A percentile compares a stretch with the other conserved stretches of the same genome.
Evolutionary conservation across 1,140 invertebrate genomes (phyloP).

Genomic region (Mya arenaria): DNA sequence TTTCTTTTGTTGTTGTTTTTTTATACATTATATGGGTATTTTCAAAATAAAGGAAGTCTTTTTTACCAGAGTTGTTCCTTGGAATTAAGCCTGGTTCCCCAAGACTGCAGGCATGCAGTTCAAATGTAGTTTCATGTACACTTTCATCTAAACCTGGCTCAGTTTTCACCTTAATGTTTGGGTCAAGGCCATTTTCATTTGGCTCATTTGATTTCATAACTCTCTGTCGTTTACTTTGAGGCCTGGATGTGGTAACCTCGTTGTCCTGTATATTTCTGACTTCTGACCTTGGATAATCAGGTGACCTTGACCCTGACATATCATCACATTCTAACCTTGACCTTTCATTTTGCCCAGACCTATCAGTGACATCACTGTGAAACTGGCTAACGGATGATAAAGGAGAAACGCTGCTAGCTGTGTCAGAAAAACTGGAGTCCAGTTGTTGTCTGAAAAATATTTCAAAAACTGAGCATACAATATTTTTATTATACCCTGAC

Average conservation of each 20-base stretch:
- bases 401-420: not conserved
- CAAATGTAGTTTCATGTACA: not conserved
- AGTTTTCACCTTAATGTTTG: not conserved
- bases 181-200: not conserved
- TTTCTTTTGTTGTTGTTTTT: not conserved
- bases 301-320: not conserved
- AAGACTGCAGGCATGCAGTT: slow-evolving; percentile 6
- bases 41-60: not conserved
- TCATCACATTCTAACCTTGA: too few relatives aligned
- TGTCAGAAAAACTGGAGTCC: slow-evolving; percentile 1
- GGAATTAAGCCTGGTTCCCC: slow-evolving; percentile 3
- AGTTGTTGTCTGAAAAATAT: slow-evolving; percentile 13
- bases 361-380: too few relatives aligned
- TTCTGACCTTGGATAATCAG: not conserved
- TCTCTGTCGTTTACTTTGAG: not conserved
- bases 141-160: not conserved
- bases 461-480: too few relatives aligned
- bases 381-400: slow-evolving; percentile 13
- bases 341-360: too few relatives aligned
- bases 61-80: slow-evolving; percentile 20
- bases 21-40: not conserved
- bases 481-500: not conserved
- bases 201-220: not conserved
- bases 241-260: not conserved
- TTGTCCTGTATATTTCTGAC: not conserved